These are phyloP conservation scores for Drosophila navojoa DNA, from an alignment of 1,140 invertebrate genomes.

Conservation along the genomic window DNA sequence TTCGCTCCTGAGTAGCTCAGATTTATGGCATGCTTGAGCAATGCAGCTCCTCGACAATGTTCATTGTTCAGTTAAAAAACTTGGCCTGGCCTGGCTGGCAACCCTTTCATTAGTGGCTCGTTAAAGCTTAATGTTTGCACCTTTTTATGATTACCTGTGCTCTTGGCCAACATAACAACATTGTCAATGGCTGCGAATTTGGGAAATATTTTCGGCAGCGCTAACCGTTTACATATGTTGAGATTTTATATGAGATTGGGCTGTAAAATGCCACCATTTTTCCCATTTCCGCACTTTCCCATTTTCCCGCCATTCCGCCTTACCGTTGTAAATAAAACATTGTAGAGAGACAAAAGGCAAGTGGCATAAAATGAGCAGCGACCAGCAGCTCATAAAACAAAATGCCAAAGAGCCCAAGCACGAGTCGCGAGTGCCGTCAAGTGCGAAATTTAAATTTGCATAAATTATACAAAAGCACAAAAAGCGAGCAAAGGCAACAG, in stretches of 20 bases:
- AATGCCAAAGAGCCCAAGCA: slow-evolving; percentile 41
- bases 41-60: too few relatives aligned
- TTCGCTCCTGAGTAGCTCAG: too few relatives aligned
- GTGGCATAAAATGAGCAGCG: slow-evolving; percentile 35
- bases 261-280: not conserved
- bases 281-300: not conserved
- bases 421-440: slow-evolving; percentile 50
- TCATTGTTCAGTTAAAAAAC: too few relatives aligned
- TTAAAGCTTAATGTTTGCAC: slow-evolving; percentile 31
- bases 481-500: slow-evolving; percentile 7
- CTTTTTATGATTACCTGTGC: slow-evolving; percentile 31
- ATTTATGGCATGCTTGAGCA: too few relatives aligned
- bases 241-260: slow-evolving; percentile 24
- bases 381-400: slow-evolving; percentile 41
- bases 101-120: not conserved
- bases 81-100: too few relatives aligned
- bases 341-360: slow-evolving; percentile 42
- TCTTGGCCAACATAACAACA: slow-evolving; percentile 16
- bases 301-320: not conserved
- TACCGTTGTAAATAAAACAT: slow-evolving; percentile 43
- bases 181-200: slow-evolving; percentile 26
- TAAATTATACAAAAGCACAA: slow-evolving; percentile 48
- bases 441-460: slow-evolving; percentile 60
- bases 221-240: slow-evolving; percentile 30
- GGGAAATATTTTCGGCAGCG: slow-evolving; percentile 13